phyloP scores from a whole-genome alignment of 2,113 vertebrate species.

The Entelurus aequoreus region DNA sequence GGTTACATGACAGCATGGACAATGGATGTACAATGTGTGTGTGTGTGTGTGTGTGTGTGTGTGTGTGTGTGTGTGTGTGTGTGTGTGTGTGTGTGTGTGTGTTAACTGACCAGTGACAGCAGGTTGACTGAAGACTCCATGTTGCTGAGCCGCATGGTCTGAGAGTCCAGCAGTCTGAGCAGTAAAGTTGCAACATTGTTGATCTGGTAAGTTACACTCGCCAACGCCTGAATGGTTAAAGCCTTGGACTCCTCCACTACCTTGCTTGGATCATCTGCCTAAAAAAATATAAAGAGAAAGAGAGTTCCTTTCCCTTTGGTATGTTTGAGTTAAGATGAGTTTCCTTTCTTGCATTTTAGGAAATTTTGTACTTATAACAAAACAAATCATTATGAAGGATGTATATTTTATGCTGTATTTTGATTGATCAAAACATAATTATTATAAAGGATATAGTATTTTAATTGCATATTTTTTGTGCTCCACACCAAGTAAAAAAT shows the following conservation, averaged over 20 bases:
- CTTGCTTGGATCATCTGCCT: constrained; percentile 76
- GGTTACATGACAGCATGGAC: constrained; percentile 7
- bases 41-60: background rate
- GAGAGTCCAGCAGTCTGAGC: constrained; percentile 79
- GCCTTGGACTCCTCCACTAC: constrained; percentile 84
- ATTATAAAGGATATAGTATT: no score
- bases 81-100: background rate
- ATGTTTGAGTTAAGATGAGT: no score
- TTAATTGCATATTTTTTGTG: no score
- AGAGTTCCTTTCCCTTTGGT: no score
- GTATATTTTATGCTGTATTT: no score
- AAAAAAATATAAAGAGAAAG: background rate
- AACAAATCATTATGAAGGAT: no score
- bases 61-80: background rate
- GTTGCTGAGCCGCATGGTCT: constrained; percentile 67
- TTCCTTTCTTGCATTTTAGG: no score
- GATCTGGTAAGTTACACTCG: constrained; percentile 86
- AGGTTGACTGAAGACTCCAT: constrained; percentile 77
- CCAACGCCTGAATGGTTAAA: constrained; percentile 81
- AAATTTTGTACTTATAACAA: no score
- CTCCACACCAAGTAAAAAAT: no score
- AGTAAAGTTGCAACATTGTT: constrained; percentile 76
- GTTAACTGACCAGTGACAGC: constrained; percentile 72
- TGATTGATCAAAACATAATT: no score
- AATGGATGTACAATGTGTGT: no score